Conservation (phyloP, 2,797 vertebrate genomes). For the Eulemur mongoz region DNA sequence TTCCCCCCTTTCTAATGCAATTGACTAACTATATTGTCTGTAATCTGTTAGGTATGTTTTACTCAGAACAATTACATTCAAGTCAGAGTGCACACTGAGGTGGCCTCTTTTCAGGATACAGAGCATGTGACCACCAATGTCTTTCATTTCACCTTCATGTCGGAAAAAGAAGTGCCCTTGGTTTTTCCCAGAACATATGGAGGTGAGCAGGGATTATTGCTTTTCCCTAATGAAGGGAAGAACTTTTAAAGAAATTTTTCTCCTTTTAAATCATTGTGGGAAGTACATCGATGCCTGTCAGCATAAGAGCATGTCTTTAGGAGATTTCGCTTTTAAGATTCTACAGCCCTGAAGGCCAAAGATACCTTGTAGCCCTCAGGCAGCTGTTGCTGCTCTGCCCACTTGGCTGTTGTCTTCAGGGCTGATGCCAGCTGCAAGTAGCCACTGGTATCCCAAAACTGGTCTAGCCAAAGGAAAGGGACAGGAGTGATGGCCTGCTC, state of each 20-base stretch:
- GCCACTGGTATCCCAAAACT: neutral
- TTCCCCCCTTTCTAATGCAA: neutral
- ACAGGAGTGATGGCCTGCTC: neutral
- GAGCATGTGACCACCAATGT: conserved; percentile 96
- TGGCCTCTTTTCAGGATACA: conserved; percentile 91
- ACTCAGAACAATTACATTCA: conserved; percentile 93
- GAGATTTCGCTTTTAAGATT: conserved; percentile 1
- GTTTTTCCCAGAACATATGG: conserved; percentile 91
- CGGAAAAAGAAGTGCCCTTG: conserved; percentile 90
- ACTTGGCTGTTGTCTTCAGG: neutral
- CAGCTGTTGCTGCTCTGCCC: neutral
- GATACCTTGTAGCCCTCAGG: neutral
- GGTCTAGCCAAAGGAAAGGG: neutral
- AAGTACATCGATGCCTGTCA: neutral
- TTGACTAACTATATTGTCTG: neutral
- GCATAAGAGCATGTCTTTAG: neutral
- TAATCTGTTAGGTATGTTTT: conserved; percentile 92
- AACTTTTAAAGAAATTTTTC: neutral
- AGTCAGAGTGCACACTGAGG: conserved; percentile 96
- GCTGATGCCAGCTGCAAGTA: neutral
- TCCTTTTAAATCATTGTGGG: neutral
- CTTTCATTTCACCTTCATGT: conserved; percentile 96
- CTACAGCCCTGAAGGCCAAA: neutral
- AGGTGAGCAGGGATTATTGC: conserved; percentile 81
- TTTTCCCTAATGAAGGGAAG: neutral